phyloP scores from a whole-genome alignment of 2,797 vertebrate genomes.

The Simalia tracyae region DNA sequence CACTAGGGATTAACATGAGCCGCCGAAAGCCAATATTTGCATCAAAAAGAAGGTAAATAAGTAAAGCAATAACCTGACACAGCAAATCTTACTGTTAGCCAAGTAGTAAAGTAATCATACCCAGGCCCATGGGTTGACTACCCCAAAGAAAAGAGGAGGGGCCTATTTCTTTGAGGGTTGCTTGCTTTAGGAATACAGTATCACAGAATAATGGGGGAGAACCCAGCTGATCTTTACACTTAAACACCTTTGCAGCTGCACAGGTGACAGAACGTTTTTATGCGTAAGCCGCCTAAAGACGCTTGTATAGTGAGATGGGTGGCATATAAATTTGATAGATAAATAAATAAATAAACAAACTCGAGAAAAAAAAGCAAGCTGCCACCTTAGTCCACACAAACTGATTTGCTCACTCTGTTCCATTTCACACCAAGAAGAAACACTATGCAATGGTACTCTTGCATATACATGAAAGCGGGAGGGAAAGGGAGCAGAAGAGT shows the following conservation, averaged over 20 bases:
- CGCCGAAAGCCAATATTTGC: background rate
- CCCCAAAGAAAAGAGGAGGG: background rate
- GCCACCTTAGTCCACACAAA: background rate
- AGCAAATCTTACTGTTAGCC: background rate
- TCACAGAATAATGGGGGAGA: background rate
- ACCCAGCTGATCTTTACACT: background rate
- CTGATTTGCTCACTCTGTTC: background rate
- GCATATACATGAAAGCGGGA: background rate
- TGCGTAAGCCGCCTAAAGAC: too few relatives aligned
- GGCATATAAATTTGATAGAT: too few relatives aligned
- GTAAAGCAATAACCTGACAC: background rate
- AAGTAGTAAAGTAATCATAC: background rate
- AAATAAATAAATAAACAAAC: too few relatives aligned
- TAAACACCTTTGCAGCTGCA: background rate
- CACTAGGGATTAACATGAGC: background rate
- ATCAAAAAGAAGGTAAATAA: background rate
- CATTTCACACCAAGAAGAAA: background rate
- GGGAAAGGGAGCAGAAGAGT: background rate
- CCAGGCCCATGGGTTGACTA: background rate
- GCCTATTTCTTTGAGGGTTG: background rate
- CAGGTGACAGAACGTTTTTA: background rate
- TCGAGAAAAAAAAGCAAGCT: too few relatives aligned
- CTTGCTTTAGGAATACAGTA: background rate
- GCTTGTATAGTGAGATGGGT: too few relatives aligned
- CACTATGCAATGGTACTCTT: background rate